phyloP scores from a whole-genome alignment of 2,888 invertebrate species.

The Iphiclides podalirius region DNA sequence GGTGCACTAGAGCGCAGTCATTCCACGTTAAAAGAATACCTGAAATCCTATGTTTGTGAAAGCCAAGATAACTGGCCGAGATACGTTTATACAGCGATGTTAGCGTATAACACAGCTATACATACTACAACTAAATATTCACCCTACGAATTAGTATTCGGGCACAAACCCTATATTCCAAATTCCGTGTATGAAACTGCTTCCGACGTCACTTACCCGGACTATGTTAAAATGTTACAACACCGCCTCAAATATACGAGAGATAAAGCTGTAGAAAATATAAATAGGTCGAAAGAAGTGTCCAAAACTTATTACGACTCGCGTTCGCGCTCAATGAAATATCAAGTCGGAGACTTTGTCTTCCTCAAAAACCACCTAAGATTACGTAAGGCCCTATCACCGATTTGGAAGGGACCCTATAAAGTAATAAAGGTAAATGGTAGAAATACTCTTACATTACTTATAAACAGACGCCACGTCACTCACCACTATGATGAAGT shows the following conservation, averaged over 20 bases:
- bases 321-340: constrained; percentile 23
- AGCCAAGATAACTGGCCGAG: constrained; percentile 32
- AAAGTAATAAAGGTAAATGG: constrained; percentile 31
- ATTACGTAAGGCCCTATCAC: constrained; percentile 6
- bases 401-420: constrained; percentile 34
- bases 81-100: constrained; percentile 33
- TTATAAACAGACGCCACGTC: constrained; percentile 6
- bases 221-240: not conserved
- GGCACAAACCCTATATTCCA: constrained; percentile 3
- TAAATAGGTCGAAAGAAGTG: constrained; percentile 33
- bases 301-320: constrained; percentile 33
- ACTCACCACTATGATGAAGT: not conserved
- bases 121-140: constrained; percentile 28
- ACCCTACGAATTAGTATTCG: constrained; percentile 2
- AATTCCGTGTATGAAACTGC: not conserved
- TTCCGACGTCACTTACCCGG: not conserved
- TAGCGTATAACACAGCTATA: constrained; percentile 29
- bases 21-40: constrained; percentile 35
- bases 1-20: constrained; percentile 32
- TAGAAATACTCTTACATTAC: constrained; percentile 21
- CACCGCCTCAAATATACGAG: not conserved
- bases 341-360: constrained; percentile 29
- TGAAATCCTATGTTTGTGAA: constrained; percentile 31
- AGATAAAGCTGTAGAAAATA: constrained; percentile 26
- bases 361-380: constrained; percentile 30